Percentiles rank a stretch among this genome's conserved stretches.
phyloP scores from a whole-genome alignment of 2,113 vertebrate species.

The Austrofundulus limnaeus region DNA sequence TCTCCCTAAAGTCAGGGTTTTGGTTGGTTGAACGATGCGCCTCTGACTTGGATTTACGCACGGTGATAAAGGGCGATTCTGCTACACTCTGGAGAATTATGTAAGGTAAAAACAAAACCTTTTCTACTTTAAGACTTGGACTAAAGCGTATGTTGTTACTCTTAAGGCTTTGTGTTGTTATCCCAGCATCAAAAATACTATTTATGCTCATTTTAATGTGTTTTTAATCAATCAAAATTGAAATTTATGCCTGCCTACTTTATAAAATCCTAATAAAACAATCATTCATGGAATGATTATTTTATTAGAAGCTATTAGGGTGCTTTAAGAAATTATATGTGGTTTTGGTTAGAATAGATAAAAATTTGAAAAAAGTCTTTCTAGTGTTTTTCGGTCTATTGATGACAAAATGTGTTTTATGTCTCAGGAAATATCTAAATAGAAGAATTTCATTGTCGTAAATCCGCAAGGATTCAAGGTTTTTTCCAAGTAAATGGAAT shows the following conservation, averaged over 20 bases:
- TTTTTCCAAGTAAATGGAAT: no score
- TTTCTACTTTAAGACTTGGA: not conserved
- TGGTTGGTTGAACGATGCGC: slow-evolving; percentile 52
- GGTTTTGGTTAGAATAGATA: no score
- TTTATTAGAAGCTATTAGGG: no score
- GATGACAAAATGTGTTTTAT: not conserved
- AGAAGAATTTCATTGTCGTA: no score
- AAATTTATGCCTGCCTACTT: not conserved
- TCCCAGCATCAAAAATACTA: not conserved
- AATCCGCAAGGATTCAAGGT: not conserved
- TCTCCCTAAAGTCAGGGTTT: slow-evolving; percentile 30
- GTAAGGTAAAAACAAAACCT: slow-evolving; percentile 76
- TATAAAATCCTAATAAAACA: not conserved
- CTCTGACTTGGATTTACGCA: slow-evolving; percentile 71
- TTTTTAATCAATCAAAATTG: not conserved
- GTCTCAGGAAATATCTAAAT: not conserved
- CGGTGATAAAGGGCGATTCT: slow-evolving; percentile 59
- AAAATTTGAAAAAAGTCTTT: no score
- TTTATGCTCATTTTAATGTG: not conserved
- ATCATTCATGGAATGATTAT: no score
- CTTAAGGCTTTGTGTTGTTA: slow-evolving; percentile 1
- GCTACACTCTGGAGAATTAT: slow-evolving; percentile 74
- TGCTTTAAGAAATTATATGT: no score
- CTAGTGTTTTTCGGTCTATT: not conserved
- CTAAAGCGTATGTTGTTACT: not conserved